A percentile compares a stretch with the other conserved stretches of the same genome.
Conservation (phyloP, 1,140 invertebrate species). For the Kradibia gibbosae region DNA sequence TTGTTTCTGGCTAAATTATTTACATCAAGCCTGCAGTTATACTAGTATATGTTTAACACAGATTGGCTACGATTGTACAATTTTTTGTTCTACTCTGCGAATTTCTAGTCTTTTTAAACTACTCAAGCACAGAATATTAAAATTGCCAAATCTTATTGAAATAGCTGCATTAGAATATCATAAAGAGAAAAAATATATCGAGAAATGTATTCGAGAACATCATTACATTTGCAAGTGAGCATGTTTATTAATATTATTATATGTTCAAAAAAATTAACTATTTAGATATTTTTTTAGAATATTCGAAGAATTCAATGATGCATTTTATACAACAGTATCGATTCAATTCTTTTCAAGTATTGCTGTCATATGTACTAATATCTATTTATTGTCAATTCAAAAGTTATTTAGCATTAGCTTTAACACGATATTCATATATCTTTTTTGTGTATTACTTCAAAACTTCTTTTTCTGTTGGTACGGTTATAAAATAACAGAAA, state of each 20-base stretch:
- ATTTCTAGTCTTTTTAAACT: conserved; percentile 53
- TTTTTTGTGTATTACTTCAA: conserved; percentile 52
- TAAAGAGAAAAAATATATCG: not conserved
- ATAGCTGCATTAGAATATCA: not conserved
- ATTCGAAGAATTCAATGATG: conserved; percentile 47
- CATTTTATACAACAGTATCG: conserved; percentile 49
- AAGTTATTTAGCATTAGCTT: conserved; percentile 27
- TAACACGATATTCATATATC: conserved; percentile 31
- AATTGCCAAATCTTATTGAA: conserved; percentile 7
- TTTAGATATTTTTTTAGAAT: conserved; percentile 48
- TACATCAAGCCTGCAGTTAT: conserved; percentile 52
- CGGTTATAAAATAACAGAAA: conserved; percentile 51
- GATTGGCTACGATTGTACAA: conserved; percentile 52
- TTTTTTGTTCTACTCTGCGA: conserved; percentile 52
- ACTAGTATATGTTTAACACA: conserved; percentile 47
- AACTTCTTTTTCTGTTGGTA: conserved; percentile 58
- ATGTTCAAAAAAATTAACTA: not conserved
- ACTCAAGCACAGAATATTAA: conserved; percentile 48
- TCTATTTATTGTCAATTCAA: conserved; percentile 51
- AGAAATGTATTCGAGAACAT: conserved; percentile 52
- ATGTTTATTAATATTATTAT: not conserved
- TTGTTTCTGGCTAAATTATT: conserved; percentile 52
- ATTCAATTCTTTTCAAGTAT: conserved; percentile 54
- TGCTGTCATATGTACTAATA: conserved; percentile 50
- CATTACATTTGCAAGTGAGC: conserved; percentile 54